A percentile compares a stretch with the other conserved stretches of the same genome.
phyloP scores from a whole-genome alignment of 2,113 vertebrate genomes.

The Anoura caudifer region DNA sequence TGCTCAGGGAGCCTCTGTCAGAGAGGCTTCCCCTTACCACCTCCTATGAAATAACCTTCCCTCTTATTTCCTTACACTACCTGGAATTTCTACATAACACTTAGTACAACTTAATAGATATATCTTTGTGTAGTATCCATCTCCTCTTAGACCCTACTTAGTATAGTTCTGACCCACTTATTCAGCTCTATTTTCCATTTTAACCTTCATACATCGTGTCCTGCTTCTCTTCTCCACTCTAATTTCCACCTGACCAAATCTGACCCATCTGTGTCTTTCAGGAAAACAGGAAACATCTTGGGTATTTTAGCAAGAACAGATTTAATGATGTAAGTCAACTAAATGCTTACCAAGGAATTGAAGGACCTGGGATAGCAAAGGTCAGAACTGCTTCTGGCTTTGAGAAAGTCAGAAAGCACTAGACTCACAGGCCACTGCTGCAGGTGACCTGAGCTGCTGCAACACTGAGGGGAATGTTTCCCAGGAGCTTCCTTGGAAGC shows the following conservation, averaged over 20 bases:
- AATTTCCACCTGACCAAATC: neutral
- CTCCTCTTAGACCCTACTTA: neutral
- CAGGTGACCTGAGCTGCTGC: neutral
- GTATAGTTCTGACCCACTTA: neutral
- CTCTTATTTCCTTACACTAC: neutral
- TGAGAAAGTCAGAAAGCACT: neutral
- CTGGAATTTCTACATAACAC: neutral
- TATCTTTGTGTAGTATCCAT: neutral
- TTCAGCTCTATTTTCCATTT: neutral
- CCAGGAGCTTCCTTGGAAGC: neutral
- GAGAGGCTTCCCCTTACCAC: neutral
- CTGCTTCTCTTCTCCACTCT: neutral
- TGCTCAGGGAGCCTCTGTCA: neutral
- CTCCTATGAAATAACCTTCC: neutral
- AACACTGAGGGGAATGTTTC: neutral
- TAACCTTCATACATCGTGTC: neutral
- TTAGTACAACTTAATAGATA: neutral
- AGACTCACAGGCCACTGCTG: neutral
- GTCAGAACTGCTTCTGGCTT: neutral
- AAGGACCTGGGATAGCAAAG: neutral
- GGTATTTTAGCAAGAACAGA: neutral
- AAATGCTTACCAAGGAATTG: neutral
- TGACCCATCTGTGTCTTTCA: neutral
- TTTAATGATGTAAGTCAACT: slow-evolving; percentile 16
- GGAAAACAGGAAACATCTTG: neutral